Conservation (phyloP, 2,113 vertebrate species). For the Nerophis lumbriciformis region DNA sequence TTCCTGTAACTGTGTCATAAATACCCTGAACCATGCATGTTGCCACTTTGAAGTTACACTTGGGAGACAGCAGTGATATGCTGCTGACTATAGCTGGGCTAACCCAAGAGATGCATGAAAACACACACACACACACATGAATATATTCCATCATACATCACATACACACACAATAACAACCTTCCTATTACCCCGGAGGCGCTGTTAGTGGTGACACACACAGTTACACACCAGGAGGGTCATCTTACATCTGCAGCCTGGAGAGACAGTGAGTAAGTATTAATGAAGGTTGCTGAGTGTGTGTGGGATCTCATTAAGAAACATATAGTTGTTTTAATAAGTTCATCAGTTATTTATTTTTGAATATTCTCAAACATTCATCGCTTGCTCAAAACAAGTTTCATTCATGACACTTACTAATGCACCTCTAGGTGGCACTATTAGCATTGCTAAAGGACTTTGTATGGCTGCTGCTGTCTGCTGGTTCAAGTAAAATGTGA, state of each 20-base stretch:
- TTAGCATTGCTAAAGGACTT: conserved; percentile 43
- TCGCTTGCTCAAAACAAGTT: too few relatives aligned
- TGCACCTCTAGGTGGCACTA: conserved; percentile 63
- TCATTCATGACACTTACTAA: conserved; percentile 19
- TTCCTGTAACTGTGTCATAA: conserved; percentile 65
- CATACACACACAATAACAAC: conserved; percentile 31
- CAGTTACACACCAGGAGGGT: conserved; percentile 46
- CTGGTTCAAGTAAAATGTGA: background rate
- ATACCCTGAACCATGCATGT: conserved; percentile 57
- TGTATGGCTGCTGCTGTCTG: conserved; percentile 4
- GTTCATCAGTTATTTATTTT: background rate
- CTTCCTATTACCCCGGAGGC: conserved; percentile 43
- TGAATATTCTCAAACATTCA: background rate
- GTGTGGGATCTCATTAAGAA: background rate
- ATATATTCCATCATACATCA: conserved; percentile 37
- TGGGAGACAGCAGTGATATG: conserved; percentile 62
- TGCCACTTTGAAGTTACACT: conserved; percentile 65
- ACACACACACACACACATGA: conserved; percentile 23
- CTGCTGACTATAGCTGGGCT: conserved; percentile 54
- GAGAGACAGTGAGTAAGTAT: conserved; percentile 18
- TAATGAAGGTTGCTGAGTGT: background rate
- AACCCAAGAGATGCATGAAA: conserved; percentile 64
- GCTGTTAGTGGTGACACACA: conserved; percentile 47
- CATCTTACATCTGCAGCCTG: conserved; percentile 32
- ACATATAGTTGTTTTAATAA: background rate